Conservation (phyloP, 2,797 vertebrate species). For the Fringilla coelebs region DNA sequence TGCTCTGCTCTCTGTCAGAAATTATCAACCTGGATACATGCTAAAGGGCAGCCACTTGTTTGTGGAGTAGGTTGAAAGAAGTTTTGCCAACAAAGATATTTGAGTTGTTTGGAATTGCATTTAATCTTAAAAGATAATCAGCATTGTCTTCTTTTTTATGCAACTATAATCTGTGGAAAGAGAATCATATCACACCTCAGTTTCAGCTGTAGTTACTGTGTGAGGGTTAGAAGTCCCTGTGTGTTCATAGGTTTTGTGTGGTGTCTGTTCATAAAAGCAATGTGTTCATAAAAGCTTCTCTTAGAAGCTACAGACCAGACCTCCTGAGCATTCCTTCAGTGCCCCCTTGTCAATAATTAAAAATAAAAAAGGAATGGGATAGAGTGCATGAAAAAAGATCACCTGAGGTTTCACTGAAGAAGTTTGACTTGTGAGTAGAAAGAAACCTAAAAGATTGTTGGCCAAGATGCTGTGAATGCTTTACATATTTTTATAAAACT, state of each 20-base stretch:
- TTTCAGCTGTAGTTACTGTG: not conserved
- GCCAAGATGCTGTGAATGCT: not conserved
- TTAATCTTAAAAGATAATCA: constrained; percentile 3
- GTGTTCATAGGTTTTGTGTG: not conserved
- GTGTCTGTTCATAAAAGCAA: not conserved
- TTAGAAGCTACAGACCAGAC: not conserved
- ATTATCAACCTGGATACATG: not conserved
- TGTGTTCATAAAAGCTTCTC: not conserved
- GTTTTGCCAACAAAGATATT: not conserved
- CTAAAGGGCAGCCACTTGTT: not conserved
- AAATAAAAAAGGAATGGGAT: not conserved
- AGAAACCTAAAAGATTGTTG: not conserved
- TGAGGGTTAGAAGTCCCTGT: not conserved
- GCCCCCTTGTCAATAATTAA: not conserved
- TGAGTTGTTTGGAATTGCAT: not conserved
- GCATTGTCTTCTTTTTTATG: not conserved
- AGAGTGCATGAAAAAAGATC: not conserved
- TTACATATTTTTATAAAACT: not conserved
- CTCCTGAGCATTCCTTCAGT: not conserved
- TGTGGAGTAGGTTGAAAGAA: not conserved
- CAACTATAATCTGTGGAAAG: not conserved
- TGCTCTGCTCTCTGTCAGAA: not conserved
- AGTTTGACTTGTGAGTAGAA: not conserved
- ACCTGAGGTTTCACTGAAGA: not conserved
- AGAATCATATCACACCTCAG: not conserved